These are phyloP conservation scores for Ryuthela nishihirai DNA, from an alignment of 2,888 invertebrate genomes.

Conservation along the genomic window DNA sequence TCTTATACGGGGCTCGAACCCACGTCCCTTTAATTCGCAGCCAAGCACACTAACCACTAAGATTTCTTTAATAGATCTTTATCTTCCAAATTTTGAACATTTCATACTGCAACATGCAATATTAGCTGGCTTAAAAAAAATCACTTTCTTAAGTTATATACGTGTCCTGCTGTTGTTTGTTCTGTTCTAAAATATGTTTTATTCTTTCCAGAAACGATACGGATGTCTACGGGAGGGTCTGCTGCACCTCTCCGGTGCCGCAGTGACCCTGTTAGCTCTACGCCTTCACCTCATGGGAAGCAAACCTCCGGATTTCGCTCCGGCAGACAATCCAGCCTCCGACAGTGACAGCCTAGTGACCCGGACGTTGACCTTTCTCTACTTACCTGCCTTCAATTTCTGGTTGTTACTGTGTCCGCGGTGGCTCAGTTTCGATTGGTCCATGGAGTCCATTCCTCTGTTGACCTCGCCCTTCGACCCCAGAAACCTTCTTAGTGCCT, in stretches of 20 bases:
- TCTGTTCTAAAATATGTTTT: conserved; percentile 5
- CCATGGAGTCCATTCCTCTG: conserved; percentile 92
- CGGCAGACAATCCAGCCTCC: conserved; percentile 93
- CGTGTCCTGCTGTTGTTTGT: neutral
- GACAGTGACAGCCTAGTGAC: conserved; percentile 74
- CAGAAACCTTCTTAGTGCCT: conserved; percentile 69
- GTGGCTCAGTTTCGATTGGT: conserved; percentile 95
- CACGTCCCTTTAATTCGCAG: too few species aligned
- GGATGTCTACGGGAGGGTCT: conserved; percentile 49
- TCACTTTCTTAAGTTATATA: too few species aligned
- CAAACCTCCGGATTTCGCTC: conserved; percentile 76
- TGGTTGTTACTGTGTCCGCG: conserved; percentile 80
- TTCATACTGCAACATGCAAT: too few species aligned
- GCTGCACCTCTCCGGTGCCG: conserved; percentile 60
- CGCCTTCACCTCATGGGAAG: conserved; percentile 69
- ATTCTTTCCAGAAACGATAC: conserved; percentile 43
- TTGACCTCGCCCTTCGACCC: conserved; percentile 72
- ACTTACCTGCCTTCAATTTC: conserved; percentile 87
- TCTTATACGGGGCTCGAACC: too few species aligned
- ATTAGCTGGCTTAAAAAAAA: too few species aligned
- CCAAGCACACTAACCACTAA: too few species aligned
- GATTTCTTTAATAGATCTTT: too few species aligned
- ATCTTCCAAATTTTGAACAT: too few species aligned
- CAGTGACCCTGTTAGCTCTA: conserved; percentile 66
- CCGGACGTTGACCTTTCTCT: conserved; percentile 81